Conservation (phyloP, 2,797 vertebrate species). For the Pseudotriccus pelzelni region DNA sequence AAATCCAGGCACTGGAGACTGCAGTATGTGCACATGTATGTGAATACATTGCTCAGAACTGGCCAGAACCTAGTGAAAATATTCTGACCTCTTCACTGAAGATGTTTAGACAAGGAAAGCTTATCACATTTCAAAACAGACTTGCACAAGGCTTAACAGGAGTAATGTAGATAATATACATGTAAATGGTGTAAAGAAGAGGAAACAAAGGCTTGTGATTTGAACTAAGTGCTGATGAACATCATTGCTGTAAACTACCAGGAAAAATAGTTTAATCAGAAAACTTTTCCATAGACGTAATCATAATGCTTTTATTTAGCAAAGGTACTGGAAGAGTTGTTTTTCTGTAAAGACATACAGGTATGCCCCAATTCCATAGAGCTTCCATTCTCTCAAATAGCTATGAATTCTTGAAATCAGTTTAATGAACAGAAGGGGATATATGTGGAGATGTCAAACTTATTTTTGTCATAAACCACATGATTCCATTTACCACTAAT, state of each 20-base stretch:
- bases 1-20: background rate
- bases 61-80: background rate
- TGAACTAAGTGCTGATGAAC: background rate
- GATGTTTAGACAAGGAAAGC: background rate
- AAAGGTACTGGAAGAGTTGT: slow-evolving; percentile 66
- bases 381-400: background rate
- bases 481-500: slow-evolving; percentile 36
- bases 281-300: slow-evolving; percentile 17
- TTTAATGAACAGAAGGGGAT: slow-evolving; percentile 47
- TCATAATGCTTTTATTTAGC: slow-evolving; percentile 76
- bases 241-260: background rate
- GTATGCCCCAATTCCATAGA: slow-evolving; percentile 27
- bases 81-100: background rate
- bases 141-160: background rate
- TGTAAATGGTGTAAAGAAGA: background rate
- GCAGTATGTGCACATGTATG: background rate
- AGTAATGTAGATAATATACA: background rate
- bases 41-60: background rate
- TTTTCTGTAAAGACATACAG: slow-evolving; percentile 54
- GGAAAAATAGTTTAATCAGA: background rate
- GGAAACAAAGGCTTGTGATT: background rate
- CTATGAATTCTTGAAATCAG: background rate
- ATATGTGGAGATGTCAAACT: background rate
- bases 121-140: background rate
- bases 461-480: slow-evolving; percentile 39